Base-by-base conservation (phyloP, 2,888 invertebrate species). In the Hedya salicella region DNA sequence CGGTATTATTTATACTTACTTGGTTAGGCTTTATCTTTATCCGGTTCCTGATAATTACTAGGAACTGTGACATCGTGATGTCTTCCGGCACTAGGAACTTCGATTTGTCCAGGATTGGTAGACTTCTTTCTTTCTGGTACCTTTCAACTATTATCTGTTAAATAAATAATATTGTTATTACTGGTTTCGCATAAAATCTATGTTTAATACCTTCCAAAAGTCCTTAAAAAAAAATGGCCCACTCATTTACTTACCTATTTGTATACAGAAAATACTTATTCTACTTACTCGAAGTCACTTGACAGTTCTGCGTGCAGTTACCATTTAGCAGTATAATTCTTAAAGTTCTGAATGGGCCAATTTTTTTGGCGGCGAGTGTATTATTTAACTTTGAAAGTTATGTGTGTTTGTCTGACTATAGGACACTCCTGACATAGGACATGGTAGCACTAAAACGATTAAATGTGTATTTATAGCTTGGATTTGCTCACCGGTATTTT, bases 61-160 rank as follows among this genome's bases (percentile, higher is more conserved):
- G 93, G 80, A 98, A 96, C 87, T 97, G 97, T 54, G 97, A 97
- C 95, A 97, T 96, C 0, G 97, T 96, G 52, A 97, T 94, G 83
- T 97, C 97, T 93, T 97, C 96, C 1, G 97, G 98, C 13, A 98
- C 97, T 77, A 98, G 88, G 88, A 96, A 97, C 86, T 97, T 97
- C 0, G 95, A 95, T 90, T 97, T 97, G 82, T 97, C 96, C 83
- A 97, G 81, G 13, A 94, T 85, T 9, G 97, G 97, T 68, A 98
- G 89, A 71, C 93, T 94, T 73, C 93, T 94, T 86, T 98, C 98
- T 80, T 95, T 96, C 76, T 94, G 93, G 80, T 95, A 97, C 78
- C 96, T 93, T 86, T 97, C 96, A 44, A 97, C 96, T 78, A 97
- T 96, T 69, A 97, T 94, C 95, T 97, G 93, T 54, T 81, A 83